Evolutionary conservation across 2,888 invertebrate genomes (phyloP).

Genomic region (Myopa testacea): DNA sequence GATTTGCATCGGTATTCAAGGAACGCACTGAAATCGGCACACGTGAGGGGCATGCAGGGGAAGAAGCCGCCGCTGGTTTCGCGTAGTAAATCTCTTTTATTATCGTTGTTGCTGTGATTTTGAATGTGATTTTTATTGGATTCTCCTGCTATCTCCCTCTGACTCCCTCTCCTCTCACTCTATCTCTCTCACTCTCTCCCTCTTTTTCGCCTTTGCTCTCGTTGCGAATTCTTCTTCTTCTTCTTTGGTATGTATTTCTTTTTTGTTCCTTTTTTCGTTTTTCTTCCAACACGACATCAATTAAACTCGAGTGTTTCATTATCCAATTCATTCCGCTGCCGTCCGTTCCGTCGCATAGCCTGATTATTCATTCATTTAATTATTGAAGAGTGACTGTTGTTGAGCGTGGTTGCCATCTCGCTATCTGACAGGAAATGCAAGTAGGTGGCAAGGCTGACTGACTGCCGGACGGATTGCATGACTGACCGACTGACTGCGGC

Average conservation of each 20-base stretch:
- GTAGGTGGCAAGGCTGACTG: conserved; percentile 14
- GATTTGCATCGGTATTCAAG: conserved; percentile 28
- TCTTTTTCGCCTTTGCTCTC: neutral
- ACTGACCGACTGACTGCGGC: neutral
- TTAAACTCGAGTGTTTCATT: conserved; percentile 8
- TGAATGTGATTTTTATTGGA: neutral
- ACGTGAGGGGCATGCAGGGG: neutral
- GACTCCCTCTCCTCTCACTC: too few species aligned
- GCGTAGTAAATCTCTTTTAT: conserved; percentile 3
- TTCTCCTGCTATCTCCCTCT: neutral
- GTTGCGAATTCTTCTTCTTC: neutral
- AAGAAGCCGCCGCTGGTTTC: neutral
- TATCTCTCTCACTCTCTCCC: neutral
- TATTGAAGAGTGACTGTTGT: conserved; percentile 16
- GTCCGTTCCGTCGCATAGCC: neutral
- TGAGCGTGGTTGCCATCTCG: neutral
- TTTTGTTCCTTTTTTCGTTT: too few species aligned
- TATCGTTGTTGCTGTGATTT: neutral
- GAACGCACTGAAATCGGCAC: conserved; percentile 16
- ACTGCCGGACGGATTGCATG: neutral
- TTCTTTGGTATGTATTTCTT: too few species aligned
- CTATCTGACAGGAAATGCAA: conserved; percentile 26
- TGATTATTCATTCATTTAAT: conserved; percentile 29
- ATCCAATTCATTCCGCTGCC: neutral
- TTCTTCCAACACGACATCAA: neutral